Base-by-base conservation (phyloP, 2,797 vertebrate species). In the Mus spretus region DNA sequence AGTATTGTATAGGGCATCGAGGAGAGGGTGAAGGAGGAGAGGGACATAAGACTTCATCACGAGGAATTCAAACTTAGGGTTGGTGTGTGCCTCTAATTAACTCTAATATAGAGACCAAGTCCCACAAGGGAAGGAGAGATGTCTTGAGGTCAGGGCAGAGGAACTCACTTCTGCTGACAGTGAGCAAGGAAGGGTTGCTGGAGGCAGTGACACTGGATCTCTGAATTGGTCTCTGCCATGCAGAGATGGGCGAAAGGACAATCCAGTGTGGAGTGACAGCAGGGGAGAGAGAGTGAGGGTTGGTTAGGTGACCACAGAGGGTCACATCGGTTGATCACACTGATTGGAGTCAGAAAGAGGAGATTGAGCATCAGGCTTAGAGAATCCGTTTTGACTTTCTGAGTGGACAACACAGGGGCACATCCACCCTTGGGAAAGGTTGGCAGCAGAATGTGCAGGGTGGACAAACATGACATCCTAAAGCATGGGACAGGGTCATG, bases 31-130 rank as follows among this genome's bases (percentile, higher is more conserved):
- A 20, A 6, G 59, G 65, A 90, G 40, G 6, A 59, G 55, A 24
- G 6, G 24, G 9, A 57, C 5, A 34, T 4, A 72, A 26, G 67
- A 75, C 12, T 1, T 72, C 55, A 44, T 59, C 81, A 89, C 26
- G 15, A 81, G 93, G 74, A 85, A 86, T 91, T 61, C 24, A 53
- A 13, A 40, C 37, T 67, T 74, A 92, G 61, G 67, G 65, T 19
- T 8, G 22, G 24, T 28, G 14, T 13, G 1, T 37, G 31, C 34
- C 22, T 12, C 59, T 34, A 14, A 44, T n/a, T 74, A 75, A 26
- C 50, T 92, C 44, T 59, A 9, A 81, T 34, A 37, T 2, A 59
- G 17, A 89, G 67, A 93, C 15, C 3, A 78, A 37, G 34, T 31
- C 63, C 24, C 57, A 3, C 8, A 22, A 92, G 26, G 31, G 40